A percentile compares a stretch with the other conserved stretches of the same genome.
These are phyloP conservation scores for Bufo bufo DNA, from an alignment of 2,113 vertebrate species.

Conservation along the genomic window DNA sequence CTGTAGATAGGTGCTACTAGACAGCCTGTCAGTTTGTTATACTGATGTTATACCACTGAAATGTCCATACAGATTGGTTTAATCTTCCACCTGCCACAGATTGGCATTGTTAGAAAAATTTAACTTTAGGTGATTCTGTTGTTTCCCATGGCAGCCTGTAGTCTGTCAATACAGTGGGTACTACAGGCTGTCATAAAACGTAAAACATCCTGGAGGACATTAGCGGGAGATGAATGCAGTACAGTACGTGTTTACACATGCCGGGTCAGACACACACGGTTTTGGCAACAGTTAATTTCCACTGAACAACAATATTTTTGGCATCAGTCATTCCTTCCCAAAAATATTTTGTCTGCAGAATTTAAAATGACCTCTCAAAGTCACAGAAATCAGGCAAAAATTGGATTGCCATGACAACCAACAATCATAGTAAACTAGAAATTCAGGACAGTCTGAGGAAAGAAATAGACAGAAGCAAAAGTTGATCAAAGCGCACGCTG, in stretches of 20 bases:
- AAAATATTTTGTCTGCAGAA: slow-evolving; percentile 43
- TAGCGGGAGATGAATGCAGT: not conserved
- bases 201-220: not conserved
- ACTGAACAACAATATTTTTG: slow-evolving; percentile 28
- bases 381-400: slow-evolving; percentile 41
- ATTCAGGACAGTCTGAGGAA: not conserved
- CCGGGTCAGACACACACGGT: not conserved
- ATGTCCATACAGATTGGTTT: too few relatives aligned
- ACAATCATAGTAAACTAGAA: slow-evolving; percentile 14
- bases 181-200: not conserved
- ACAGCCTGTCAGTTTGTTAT: too few relatives aligned
- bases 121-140: not conserved
- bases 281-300: slow-evolving; percentile 6
- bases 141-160: not conserved
- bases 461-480: slow-evolving; percentile 8
- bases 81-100: too few relatives aligned
- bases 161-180: not conserved
- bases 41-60: too few relatives aligned
- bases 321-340: slow-evolving; percentile 10
- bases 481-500: slow-evolving; percentile 1
- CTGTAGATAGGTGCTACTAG: too few relatives aligned
- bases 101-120: too few relatives aligned
- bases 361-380: slow-evolving; percentile 27
- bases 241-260: not conserved
- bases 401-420: slow-evolving; percentile 40